Evolutionary conservation across 2,797 vertebrate genomes (phyloP), one percentile per base, ranked within the genome.

Genomic region (Xenentodon cancila): DNA sequence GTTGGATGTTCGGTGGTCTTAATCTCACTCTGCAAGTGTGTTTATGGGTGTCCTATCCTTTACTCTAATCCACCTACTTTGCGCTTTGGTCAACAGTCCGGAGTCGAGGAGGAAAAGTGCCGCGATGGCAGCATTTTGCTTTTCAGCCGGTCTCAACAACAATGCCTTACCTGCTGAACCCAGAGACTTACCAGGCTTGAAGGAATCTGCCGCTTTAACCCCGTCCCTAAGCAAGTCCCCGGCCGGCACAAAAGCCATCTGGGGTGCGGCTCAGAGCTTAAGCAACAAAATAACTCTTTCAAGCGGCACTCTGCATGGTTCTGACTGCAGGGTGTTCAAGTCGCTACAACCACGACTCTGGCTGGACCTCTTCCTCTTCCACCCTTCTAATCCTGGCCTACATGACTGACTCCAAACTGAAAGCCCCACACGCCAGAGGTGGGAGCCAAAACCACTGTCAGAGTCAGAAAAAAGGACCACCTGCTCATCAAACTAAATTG

Each of bases 401-500:
- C 88, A 75, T 75, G 67, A 72, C 80, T 42, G 80, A 73, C 60
- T 74, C 75, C 56, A 48, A 30, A 65, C 82, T 89, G 86, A 93
- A 91, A 87, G 85, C 81, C 81, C 57, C 43, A 53, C 79, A 79
- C 66, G 59, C 67, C 77, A 82, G 80, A 87, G 88, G 84, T 86
- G 84, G 85, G 75, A 88, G 85, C 87, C 73, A 86, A 73, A 84
- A 79, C 71, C 69, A 73, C 71, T 74, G 74, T 67, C 55, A 83
- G 76, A 84, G 77, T 70, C 71, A 52, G 45, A 81, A 90, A 89
- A 85, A 88, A 84, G 80, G 88, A 91, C 86, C 92, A 93, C 92
- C 93, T 94, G 93, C 91, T 91, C 90, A 81, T 89, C 87, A 88
- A 93, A 94, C 90, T 92, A 94, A 94, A 94, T 90, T 93, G 85